Base-by-base conservation (phyloP, 2,113 vertebrate species). In the Myanophis thanlyinensis region DNA sequence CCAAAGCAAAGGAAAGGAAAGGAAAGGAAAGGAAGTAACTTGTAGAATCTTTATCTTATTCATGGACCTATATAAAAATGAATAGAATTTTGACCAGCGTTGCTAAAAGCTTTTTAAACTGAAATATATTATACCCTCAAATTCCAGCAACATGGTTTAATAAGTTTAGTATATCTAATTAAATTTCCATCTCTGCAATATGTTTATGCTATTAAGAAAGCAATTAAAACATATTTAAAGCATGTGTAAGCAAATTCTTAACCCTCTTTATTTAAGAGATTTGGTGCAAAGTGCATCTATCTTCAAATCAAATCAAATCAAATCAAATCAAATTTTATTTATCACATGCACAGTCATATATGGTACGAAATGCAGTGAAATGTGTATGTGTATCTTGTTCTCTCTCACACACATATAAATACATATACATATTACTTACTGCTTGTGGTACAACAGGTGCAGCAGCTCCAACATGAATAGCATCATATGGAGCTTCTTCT, bases 391-490 rank as follows among this genome's bases (percentile, higher is more conserved):
- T n/a, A n/a, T n/a, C n/a, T n/a, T n/a, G n/a, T n/a, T n/a, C 12
- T 51, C 49, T 51, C 49, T 51, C 12, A 12, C 51, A 95, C 44
- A 95, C 52, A 91, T 49, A 95, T 89, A 97, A 22, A 94, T 73
- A 56, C 23, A 56, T 4, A 59, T 3, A 30, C 3, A 3, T 59
- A 62, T 62, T 67, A 98, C 99, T 98, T 98, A 99, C 99, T 96
- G 99, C 99, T 97, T 99, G 98, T 87, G 99, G 99, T 90, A 99
- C 99, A 85, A 97, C 98, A 0, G 99, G 98, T 92, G 99, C 99
- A 90, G 99, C 99, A 59, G 99, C 99, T 93, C 99, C 99, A 10
- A 99, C 99, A 18, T 99, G 99, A 94, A 99, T 99, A 1, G 99
- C 99, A 94, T 99, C 99, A 80, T 99, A 99, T 13, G 99, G 99